Evolutionary conservation across 1,140 invertebrate species (phyloP), one percentile per base, ranked within the genome.

Genomic region (Drosophila chauvacae): DNA sequence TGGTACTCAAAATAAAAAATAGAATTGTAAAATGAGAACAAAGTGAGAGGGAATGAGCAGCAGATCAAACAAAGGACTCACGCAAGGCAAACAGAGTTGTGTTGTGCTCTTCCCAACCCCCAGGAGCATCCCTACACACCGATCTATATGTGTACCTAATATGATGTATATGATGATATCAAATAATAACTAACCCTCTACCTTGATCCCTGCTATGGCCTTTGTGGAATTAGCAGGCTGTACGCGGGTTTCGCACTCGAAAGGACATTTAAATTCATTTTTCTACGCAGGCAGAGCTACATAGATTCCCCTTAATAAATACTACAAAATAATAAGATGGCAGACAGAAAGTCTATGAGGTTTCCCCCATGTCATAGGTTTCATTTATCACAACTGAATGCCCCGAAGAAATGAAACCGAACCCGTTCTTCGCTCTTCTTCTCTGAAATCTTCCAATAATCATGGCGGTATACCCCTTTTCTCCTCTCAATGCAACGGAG

Each of bases 181-280:
- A 77, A 73, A 71, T 87, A 87, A 80, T 87, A 86, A 51, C 58
- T 76, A 80, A 90, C 80, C 80, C 85, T 81, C 56, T 87, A 61
- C n/a, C 33, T 42, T 45, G 20, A 70, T 70, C 10, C 39, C 26
- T 28, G 13, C 16, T 47, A 9, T 11, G 14, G 53, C 37, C 30
- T 47, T 58, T 79, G 35, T 20, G 33, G 80, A 77, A 83, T 72
- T 77, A 70, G 47, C 64, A 59, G 57, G 16, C 59, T 73, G 64
- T 70, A 59, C 37, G 18, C 20, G 23, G 10, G 7, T 26, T 47
- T 47, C 2, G 9, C 47, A 16, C 23, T 26, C 7, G 23, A n/a
- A 30, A 71, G 39, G 41, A 65, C 42, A 57, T 63, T 59, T 7
- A n/a, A 30, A 59, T 28, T 3, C 9, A 61, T 26, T 20, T 57